phyloP scores from a whole-genome alignment of 2,113 vertebrate genomes.

The Gallinago jamesoni region DNA sequence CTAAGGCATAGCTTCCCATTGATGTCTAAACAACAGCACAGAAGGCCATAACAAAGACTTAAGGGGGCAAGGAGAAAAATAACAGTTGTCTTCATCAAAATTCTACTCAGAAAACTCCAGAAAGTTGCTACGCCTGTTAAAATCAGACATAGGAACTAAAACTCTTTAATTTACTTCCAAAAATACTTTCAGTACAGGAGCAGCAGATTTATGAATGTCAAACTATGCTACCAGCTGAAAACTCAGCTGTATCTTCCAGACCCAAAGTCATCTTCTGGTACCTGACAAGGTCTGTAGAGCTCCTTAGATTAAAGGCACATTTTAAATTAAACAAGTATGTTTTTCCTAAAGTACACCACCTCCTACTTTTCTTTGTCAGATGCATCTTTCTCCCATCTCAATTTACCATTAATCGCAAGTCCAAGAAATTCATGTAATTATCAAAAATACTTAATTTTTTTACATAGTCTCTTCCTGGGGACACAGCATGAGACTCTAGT shows the following conservation, averaged over 20 bases:
- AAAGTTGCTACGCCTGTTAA: not conserved
- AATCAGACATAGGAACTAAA: not conserved
- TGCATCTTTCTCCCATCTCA: not conserved
- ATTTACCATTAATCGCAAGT: not conserved
- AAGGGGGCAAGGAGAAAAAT: not conserved
- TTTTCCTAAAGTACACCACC: not conserved
- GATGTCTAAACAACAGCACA: not conserved
- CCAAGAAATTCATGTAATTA: not conserved
- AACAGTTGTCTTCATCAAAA: not conserved
- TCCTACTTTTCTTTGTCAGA: not conserved
- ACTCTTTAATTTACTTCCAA: not conserved
- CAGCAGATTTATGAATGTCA: not conserved
- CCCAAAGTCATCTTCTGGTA: not conserved
- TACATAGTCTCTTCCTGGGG: not conserved
- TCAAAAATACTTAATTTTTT: not conserved
- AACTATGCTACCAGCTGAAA: not conserved
- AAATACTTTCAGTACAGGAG: not conserved
- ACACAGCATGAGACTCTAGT: not conserved
- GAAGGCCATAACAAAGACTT: not conserved
- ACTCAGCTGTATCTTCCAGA: not conserved
- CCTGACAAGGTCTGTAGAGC: not conserved
- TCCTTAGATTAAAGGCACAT: not conserved
- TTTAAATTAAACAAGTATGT: not conserved
- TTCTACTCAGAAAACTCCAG: not conserved
- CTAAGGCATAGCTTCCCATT: not conserved